A percentile compares a stretch with the other conserved stretches of the same genome.
These are phyloP conservation scores for Ethmia dodecea DNA, from an alignment of 2,888 invertebrate genomes.

Conservation along the genomic window DNA sequence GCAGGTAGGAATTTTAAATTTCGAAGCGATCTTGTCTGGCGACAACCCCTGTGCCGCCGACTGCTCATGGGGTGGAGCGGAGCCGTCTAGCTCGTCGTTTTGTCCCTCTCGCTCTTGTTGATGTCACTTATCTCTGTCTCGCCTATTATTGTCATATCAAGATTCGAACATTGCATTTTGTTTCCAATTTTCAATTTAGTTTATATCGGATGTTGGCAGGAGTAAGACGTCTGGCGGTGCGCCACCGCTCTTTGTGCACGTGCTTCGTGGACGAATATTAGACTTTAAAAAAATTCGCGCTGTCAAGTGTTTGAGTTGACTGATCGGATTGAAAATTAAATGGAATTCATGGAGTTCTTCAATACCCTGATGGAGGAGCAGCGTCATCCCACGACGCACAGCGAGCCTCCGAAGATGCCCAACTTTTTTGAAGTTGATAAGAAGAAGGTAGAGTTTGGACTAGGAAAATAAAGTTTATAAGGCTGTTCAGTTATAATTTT, in stretches of 20 bases:
- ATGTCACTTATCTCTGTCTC: slow-evolving; percentile 56
- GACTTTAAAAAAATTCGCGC: no score
- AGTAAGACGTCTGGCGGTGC: slow-evolving; percentile 65
- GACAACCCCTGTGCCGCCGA: slow-evolving; percentile 68
- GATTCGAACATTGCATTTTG: slow-evolving; percentile 75
- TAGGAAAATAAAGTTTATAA: no score
- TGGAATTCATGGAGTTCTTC: slow-evolving; percentile 68
- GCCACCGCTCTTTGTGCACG: slow-evolving; percentile 58
- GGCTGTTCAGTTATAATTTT: no score
- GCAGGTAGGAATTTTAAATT: slow-evolving; percentile 68
- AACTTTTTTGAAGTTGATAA: slow-evolving; percentile 70
- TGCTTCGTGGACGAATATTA: slow-evolving; percentile 42
- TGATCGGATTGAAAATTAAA: slow-evolving; percentile 34
- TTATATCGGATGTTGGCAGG: slow-evolving; percentile 74
- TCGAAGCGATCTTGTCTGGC: slow-evolving; percentile 66
- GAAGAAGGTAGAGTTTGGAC: slow-evolving; percentile 67
- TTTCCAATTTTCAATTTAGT: slow-evolving; percentile 77
- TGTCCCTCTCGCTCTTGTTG: slow-evolving; percentile 43
- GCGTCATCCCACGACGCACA: slow-evolving; percentile 37
- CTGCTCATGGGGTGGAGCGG: slow-evolving; percentile 66
- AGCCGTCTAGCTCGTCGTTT: slow-evolving; percentile 45
- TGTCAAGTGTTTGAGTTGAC: slow-evolving; percentile 25
- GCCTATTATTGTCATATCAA: slow-evolving; percentile 76
- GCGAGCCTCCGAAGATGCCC: slow-evolving; percentile 59
- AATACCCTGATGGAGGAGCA: slow-evolving; percentile 59